Base-by-base conservation (phyloP, 2,888 invertebrate species). In the Pyrrhia umbra region DNA sequence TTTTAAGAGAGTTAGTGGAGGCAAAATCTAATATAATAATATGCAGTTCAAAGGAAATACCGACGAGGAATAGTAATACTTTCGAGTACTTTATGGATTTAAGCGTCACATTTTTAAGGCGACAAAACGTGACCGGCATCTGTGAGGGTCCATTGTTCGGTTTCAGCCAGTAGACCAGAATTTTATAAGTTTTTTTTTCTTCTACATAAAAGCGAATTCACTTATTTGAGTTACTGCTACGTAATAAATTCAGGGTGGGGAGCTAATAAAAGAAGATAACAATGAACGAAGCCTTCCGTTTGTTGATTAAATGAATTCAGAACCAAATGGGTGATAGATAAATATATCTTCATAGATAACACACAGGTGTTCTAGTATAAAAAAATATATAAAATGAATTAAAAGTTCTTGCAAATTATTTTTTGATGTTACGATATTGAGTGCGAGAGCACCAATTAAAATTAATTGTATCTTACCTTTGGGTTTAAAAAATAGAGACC, bases 81-180 rank as follows among this genome's bases (percentile, higher is more conserved):
- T 89, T 85, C 84, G 82, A 89, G 90, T 92, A 92, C 91, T 93
- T 92, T 92, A 93, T 93, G 87, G 92, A 93, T 92, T 94, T 92
- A 91, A 92, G 89, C 90, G 91, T 83, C 89, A 91, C 90, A 92
- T 93, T 94, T 93, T 93, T 93, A 94, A 93, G 93, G 92, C 91
- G 92, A 90, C 88, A 85, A 86, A 84, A 94, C 94, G 94, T 94
- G 94, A 90, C 89, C 85, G 63, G 94, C 88, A 89, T 93, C 78
- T 81, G 75, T 66, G 84, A 89, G 80, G 69, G 80, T 42, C 88
- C 92, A 92, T 93, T 94, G 93, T 94, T 92, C 90, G 87, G 87
- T 89, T 90, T 85, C 87, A 87, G 84, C 83, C 89, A 88, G 86
- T 88, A 88, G 82, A 82, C 86, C 85, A 87, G 83, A 86, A 82